Base-by-base conservation (phyloP, 1,140 invertebrate genomes). In the Heliconius hermathena region DNA sequence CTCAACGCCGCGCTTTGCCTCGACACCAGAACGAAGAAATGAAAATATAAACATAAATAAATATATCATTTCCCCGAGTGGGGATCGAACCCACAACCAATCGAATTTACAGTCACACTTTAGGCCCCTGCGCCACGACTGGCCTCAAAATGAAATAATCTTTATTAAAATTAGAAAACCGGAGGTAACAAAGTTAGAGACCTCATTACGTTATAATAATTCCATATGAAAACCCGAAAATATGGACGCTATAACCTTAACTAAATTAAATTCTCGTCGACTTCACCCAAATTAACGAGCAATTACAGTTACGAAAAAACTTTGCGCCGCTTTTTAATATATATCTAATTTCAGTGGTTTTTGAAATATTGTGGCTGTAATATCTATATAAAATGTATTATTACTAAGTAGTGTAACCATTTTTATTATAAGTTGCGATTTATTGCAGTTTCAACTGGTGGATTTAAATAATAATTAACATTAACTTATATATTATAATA, bases 201-300 rank as follows among this genome's bases (percentile, higher is more conserved):
- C 13, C 54, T 75, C 54, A 66, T 75, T 75, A 75, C 22, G 36
- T 66, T 66, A 6, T 66, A 66, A 60, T 38, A 60, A 75, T 66
- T 75, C 46, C 3, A 29, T 75, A 60, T 75, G 74, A 75, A 75
- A 75, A 57, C 74, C 74, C 74, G 36, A 75, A 66, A 75, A 75
- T 74, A 74, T 66, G 54, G 38, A 60, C 33, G 20, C n/a, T 66
- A 18, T 66, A 75, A 75, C 33, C 26, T 74, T 33, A 75, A 66
- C 54, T 66, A 38, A 75, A 60, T 75, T 66, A 75, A 75, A 75
- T 66, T 75, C 36, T 41, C 36, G 36, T 66, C 74, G 38, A 66
- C 29, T 60, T 66, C 20, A 75, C 8, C 74, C 74, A 66, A 57
- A 75, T 66, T 60, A 38, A 75, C 20, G 54, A 75, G 74, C 74